phyloP scores from a whole-genome alignment of 64 coral and sea anemone genomes.

The Porites lutea region DNA sequence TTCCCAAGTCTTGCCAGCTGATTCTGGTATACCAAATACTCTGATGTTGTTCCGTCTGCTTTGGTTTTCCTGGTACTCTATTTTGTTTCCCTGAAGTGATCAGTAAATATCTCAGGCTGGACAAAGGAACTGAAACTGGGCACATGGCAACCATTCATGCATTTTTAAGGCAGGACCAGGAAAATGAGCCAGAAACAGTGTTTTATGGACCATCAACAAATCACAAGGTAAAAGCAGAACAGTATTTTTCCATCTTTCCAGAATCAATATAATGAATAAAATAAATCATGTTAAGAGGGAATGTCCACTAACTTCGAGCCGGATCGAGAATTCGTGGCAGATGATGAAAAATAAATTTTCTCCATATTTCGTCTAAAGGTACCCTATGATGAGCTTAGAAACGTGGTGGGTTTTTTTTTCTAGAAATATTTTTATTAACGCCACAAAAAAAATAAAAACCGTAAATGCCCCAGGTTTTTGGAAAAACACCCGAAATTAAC shows the following conservation, averaged over 20 bases:
- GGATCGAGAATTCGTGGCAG: not conserved
- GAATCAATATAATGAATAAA: no score
- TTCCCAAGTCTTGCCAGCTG: no score
- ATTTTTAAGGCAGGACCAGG: conserved; percentile 52
- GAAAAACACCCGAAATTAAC: not conserved
- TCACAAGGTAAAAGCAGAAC: conserved; percentile 28
- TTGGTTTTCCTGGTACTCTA: no score
- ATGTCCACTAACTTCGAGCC: not conserved
- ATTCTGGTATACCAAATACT: no score
- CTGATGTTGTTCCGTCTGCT: no score
- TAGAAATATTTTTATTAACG: not conserved
- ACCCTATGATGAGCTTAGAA: not conserved
- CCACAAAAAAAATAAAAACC: not conserved
- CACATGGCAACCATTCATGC: conserved; percentile 63
- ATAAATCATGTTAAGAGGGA: no score
- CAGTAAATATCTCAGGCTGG: conserved; percentile 52
- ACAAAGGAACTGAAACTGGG: conserved; percentile 57
- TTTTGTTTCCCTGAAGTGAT: no score
- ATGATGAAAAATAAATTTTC: not conserved
- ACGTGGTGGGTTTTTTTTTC: not conserved
- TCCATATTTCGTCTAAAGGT: no score
- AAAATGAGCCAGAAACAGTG: not conserved
- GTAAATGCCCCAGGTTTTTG: not conserved
- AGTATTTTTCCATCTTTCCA: no score
- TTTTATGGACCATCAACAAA: conserved; percentile 15